phyloP scores from a whole-genome alignment of 1,140 invertebrate species.

The Papilio helenus region DNA sequence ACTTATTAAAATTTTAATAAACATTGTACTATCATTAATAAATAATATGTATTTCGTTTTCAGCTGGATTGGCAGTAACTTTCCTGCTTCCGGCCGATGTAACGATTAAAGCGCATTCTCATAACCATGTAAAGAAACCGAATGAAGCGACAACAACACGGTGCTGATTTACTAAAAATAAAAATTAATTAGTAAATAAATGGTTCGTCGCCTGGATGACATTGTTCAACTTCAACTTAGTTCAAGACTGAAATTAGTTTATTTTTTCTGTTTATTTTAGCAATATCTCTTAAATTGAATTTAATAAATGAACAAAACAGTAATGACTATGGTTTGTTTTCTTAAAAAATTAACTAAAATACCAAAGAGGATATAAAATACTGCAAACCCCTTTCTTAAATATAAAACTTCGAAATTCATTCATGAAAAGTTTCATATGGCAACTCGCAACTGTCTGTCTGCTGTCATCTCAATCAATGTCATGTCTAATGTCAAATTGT shows the following conservation, averaged over 20 bases:
- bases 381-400: not conserved
- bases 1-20: not conserved
- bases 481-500: conserved; percentile 48
- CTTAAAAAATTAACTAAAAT: not conserved
- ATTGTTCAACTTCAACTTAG: not conserved
- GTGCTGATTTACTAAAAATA: not conserved
- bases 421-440: not conserved
- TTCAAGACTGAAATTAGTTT: not conserved
- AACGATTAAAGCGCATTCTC: not conserved
- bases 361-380: too few species aligned
- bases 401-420: not conserved
- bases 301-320: not conserved
- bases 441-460: not conserved
- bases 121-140: not conserved
- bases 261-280: not conserved
- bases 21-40: conserved; percentile 18
- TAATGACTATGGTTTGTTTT: not conserved
- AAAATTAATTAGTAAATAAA: not conserved
- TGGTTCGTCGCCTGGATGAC: not conserved
- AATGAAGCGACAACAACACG: not conserved
- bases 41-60: conserved; percentile 43
- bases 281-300: not conserved
- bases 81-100: conserved; percentile 53
- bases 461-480: conserved; percentile 43
- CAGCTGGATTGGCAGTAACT: conserved; percentile 58